Base-by-base conservation (phyloP, 2,797 vertebrate species). In the Tachyglossus aculeatus region DNA sequence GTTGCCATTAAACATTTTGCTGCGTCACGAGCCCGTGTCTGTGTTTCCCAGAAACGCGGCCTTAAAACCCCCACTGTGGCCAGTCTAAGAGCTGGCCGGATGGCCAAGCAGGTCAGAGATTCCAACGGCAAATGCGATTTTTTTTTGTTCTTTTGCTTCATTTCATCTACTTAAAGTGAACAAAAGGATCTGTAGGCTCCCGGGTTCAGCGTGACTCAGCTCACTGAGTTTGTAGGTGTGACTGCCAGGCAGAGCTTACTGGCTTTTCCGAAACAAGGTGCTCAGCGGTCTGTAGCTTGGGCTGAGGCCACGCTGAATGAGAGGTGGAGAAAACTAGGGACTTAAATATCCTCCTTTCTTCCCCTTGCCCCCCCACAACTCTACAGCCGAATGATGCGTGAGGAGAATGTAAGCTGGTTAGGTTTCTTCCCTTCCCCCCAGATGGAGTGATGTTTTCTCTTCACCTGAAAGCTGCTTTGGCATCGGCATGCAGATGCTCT, bases 261-360 rank as follows among this genome's bases (percentile, higher is more conserved):
- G 52, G 24, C 0, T 1, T 60, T 41, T 31, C 64, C 69, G 70
- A 50, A 71, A 54, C 41, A 77, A 43, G 19, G 64, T 25, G 66
- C 78, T 79, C 53, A 72, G 21, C 74, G 78, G 31, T 72, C 69
- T 80, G 29, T 32, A 15, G 25, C 37, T 77, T 85, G 71, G 71
- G 48, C 62, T 82, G 0, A 0, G 65, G 73, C 57, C 59, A 55
- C 19, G 65, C 74, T 51, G 45, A 78, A 60, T 14, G 21, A 74
- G 66, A 67, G 63, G 48, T 62, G 59, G 33, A 76, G 55, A 24
- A 55, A 59, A 67, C 57, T 32, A 59, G 40, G 24, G 60, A 80
- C 19, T 13, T n/a, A 16, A 47, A 11, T 41, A 24, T 74, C 38
- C 57, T 74, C 67, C 68, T 52, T 34, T 68, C 47, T 54, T 63